Conservation (phyloP, 2,113 vertebrate genomes). For the Deroptyus accipitrinus region DNA sequence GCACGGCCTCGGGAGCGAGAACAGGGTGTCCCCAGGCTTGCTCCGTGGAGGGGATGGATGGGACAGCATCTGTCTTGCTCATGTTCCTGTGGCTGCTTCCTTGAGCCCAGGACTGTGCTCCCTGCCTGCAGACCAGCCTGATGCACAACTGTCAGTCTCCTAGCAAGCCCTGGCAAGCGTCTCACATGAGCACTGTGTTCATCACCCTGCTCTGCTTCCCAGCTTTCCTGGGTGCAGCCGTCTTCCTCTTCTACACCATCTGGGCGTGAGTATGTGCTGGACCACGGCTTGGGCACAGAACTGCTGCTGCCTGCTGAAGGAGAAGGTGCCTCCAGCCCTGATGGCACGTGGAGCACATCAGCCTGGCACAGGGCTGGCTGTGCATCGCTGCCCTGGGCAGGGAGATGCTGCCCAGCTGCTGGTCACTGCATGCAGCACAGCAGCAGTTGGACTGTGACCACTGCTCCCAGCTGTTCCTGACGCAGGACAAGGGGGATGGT, state of each 20-base stretch:
- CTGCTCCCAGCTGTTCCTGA: background rate
- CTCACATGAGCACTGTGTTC: constrained; percentile 91
- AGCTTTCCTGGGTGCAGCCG: constrained; percentile 84
- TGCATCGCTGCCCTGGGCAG: background rate
- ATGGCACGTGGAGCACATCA: background rate
- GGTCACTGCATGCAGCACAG: fast-evolving
- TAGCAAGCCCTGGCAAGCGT: constrained; percentile 87
- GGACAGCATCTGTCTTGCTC: background rate
- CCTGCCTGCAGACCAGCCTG: constrained; percentile 81
- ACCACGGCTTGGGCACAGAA: fast-evolving
- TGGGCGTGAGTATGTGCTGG: constrained; percentile 85
- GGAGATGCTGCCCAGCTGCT: background rate
- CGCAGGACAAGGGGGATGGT: background rate
- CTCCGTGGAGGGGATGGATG: fast-evolving
- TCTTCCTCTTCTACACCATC: constrained; percentile 87
- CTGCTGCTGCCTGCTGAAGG: fast-evolving
- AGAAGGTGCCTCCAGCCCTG: background rate
- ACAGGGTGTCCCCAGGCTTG: fast-evolving
- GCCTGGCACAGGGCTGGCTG: background rate
- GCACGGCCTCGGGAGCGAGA: background rate
- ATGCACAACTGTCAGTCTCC: constrained; percentile 93
- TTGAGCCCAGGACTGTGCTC: background rate
- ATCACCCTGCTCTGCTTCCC: constrained; percentile 92
- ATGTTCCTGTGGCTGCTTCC: background rate
- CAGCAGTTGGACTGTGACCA: background rate